phyloP scores from a whole-genome alignment of 64 coral and sea anemone species.

The Hydrozoanthus tunicans region DNA sequence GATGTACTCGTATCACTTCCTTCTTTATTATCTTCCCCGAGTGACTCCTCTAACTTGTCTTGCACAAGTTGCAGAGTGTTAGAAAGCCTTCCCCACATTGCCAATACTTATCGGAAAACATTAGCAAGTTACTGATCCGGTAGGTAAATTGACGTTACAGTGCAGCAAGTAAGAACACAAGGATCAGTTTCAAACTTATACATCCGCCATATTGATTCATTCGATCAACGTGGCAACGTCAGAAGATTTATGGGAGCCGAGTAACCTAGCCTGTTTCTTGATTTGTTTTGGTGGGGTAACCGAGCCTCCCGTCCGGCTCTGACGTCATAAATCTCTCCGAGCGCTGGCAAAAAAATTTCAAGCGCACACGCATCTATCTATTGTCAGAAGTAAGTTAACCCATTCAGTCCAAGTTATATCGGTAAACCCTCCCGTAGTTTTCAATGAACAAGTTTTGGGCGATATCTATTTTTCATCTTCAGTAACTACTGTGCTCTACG shows the following conservation, averaged over 20 bases:
- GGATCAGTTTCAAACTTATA: neutral
- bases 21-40: constrained; percentile 71
- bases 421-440: no score
- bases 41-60: constrained; percentile 87
- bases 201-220: constrained; percentile 57
- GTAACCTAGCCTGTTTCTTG: constrained; percentile 36
- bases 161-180: neutral
- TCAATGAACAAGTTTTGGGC: no score
- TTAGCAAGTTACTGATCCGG: neutral
- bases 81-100: constrained; percentile 85
- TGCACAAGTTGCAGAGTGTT: constrained; percentile 79
- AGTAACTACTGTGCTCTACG: no score
- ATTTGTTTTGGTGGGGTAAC: neutral
- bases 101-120: neutral
- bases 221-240: constrained; percentile 63
- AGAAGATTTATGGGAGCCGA: neutral
- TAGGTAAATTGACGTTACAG: neutral
- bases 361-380: no score
- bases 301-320: neutral
- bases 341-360: no score
- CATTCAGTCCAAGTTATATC: no score
- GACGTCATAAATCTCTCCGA: no score
- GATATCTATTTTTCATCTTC: no score
- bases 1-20: constrained; percentile 18
- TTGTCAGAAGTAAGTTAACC: no score